Evolutionary conservation across 2,888 invertebrate genomes (phyloP).

Genomic region (Microchrysa polita): DNA sequence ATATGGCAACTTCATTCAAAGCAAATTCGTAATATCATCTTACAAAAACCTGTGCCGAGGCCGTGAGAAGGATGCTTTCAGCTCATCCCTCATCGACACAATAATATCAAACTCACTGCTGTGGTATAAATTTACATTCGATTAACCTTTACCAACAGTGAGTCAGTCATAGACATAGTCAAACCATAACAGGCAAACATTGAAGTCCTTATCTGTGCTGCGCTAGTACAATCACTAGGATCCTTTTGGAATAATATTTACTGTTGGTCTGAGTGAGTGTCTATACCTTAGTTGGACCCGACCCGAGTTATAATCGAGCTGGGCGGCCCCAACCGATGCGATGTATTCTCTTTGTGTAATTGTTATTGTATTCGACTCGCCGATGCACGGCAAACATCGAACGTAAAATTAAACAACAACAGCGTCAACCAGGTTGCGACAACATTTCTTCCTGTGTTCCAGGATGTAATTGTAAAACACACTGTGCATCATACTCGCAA

Average conservation of each 20-base stretch:
- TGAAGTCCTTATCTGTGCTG: background rate
- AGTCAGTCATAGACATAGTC: background rate
- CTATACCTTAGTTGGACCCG: too few relatives aligned
- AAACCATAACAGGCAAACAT: background rate
- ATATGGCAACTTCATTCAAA: too few relatives aligned
- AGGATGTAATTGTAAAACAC: background rate
- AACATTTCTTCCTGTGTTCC: background rate
- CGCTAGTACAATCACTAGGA: background rate
- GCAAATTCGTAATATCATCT: too few relatives aligned
- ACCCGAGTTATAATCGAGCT: too few relatives aligned
- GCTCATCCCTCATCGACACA: too few relatives aligned
- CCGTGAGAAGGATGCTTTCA: too few relatives aligned
- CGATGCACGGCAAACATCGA: conserved; percentile 8
- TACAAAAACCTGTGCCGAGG: too few relatives aligned
- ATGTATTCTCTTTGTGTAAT: conserved; percentile 20
- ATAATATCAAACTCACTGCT: too few relatives aligned
- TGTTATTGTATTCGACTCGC: conserved; percentile 21
- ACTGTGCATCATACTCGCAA: too few relatives aligned
- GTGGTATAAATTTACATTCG: conserved; percentile 3
- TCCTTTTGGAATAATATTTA: background rate
- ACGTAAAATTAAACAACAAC: conserved; percentile 26
- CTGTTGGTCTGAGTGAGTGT: too few relatives aligned
- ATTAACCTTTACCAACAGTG: background rate
- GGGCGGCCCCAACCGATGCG: background rate
- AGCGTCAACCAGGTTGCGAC: background rate